Conservation (phyloP, 2,888 invertebrate genomes). For the Steromphala cineraria region DNA sequence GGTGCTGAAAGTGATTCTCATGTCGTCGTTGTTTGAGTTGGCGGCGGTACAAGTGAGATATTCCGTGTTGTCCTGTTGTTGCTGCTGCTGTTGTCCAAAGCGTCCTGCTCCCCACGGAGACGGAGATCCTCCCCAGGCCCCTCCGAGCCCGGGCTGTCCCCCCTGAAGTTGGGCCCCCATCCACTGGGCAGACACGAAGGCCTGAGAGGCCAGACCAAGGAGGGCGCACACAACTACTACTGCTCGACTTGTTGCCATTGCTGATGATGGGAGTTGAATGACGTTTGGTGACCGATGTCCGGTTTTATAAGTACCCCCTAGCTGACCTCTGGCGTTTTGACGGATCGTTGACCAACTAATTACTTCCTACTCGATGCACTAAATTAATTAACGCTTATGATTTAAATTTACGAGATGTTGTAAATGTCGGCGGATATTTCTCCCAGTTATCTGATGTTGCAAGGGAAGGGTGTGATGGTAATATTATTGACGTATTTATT, state of each 20-base stretch:
- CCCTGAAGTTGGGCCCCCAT: background rate
- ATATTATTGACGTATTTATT: too few relatives aligned
- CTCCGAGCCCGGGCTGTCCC: too few relatives aligned
- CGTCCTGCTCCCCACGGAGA: too few relatives aligned
- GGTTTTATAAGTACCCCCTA: too few relatives aligned
- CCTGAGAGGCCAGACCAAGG: background rate
- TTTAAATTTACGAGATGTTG: too few relatives aligned
- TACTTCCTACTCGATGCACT: background rate
- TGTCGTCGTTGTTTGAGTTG: constrained; percentile 11
- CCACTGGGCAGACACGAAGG: background rate
- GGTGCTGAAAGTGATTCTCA: constrained; percentile 6
- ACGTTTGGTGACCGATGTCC: background rate
- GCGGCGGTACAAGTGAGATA: constrained; percentile 8
- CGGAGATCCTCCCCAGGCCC: too few relatives aligned
- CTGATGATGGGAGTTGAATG: background rate
- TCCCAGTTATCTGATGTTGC: too few relatives aligned
- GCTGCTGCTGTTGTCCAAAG: too few relatives aligned
- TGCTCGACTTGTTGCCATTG: background rate
- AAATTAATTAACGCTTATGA: background rate
- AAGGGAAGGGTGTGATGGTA: too few relatives aligned
- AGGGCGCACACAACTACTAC: background rate
- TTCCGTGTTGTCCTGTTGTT: too few relatives aligned
- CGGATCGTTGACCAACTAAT: background rate
- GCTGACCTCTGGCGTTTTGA: background rate
- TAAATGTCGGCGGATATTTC: too few relatives aligned